Conservation (phyloP, 2,113 vertebrate genomes). For the Gallinago undulata region DNA sequence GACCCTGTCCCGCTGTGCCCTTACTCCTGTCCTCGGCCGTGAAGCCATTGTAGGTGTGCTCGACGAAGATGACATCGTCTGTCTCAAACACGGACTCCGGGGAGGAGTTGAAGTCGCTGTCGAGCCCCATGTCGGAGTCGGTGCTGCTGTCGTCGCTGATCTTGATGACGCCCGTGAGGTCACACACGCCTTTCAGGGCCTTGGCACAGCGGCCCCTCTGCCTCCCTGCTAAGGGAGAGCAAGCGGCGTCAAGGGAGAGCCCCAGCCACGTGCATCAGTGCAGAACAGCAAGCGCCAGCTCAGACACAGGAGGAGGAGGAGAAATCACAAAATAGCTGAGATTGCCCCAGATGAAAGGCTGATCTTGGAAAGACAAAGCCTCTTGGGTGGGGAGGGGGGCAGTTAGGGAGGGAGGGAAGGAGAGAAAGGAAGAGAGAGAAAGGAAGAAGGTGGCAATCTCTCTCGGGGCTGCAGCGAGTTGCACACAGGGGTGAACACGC, state of each 20-base stretch:
- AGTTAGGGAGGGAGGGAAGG: neutral
- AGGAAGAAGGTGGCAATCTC: slow-evolving; percentile 16
- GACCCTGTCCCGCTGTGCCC: neutral
- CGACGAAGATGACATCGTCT: slow-evolving; percentile 88
- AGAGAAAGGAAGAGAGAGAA: neutral
- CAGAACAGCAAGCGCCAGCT: neutral
- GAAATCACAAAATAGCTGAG: neutral
- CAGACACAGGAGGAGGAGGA: neutral
- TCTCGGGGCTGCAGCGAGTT: neutral
- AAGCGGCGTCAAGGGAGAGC: accelerated
- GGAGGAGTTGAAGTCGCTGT: slow-evolving; percentile 95
- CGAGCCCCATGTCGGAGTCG: slow-evolving; percentile 86
- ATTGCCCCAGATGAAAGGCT: neutral
- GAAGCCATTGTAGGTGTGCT: slow-evolving; percentile 70
- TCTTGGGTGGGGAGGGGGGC: neutral
- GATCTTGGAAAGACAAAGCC: neutral
- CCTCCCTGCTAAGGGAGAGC: slow-evolving; percentile 73
- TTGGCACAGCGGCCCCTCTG: slow-evolving; percentile 81
- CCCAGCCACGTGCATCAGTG: accelerated
- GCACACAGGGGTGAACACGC: neutral
- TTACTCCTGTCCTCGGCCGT: slow-evolving; percentile 60
- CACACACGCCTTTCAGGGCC: slow-evolving; percentile 68
- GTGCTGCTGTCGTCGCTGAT: slow-evolving; percentile 95
- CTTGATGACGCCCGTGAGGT: slow-evolving; percentile 79
- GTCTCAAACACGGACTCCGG: slow-evolving; percentile 90